Evolutionary conservation across 2,797 vertebrate species (phyloP).

Genomic region (Molossus alvarezi): DNA sequence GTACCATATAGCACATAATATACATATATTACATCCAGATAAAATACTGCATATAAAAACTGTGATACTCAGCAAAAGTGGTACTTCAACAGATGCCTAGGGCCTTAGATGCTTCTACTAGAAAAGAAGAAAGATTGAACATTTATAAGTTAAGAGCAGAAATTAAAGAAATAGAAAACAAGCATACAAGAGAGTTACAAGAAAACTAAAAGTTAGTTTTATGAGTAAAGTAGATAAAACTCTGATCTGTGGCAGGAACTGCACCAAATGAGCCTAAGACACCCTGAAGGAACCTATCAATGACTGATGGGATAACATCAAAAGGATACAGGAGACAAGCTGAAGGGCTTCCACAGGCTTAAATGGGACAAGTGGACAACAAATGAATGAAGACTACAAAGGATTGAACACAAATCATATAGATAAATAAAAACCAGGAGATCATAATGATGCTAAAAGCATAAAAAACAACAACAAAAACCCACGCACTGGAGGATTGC

Average conservation of each 20-base stretch:
- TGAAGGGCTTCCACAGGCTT: constrained; percentile 24
- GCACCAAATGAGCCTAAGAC: neutral
- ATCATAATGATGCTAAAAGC: constrained; percentile 27
- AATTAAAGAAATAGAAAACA: constrained; percentile 45
- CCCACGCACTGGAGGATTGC: neutral
- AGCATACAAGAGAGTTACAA: neutral
- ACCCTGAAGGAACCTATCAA: constrained; percentile 13
- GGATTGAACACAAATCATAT: constrained; percentile 47
- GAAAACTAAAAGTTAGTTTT: constrained; percentile 53
- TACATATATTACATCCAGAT: constrained; percentile 34
- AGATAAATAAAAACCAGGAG: constrained; percentile 4
- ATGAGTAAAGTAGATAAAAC: constrained; percentile 42
- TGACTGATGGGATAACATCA: constrained; percentile 7
- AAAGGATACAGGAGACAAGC: neutral
- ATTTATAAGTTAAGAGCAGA: constrained; percentile 10
- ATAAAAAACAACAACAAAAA: constrained; percentile 27
- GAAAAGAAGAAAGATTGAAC: constrained; percentile 7
- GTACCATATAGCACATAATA: constrained; percentile 43
- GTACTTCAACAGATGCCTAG: neutral
- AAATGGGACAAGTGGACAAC: neutral
- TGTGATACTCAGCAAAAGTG: neutral
- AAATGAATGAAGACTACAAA: constrained; percentile 55
- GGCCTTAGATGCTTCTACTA: constrained; percentile 12
- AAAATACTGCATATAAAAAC: constrained; percentile 44
- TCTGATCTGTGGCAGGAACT: constrained; percentile 18